Conservation (phyloP, 2,888 invertebrate genomes). For the Polydesmus complanatus region DNA sequence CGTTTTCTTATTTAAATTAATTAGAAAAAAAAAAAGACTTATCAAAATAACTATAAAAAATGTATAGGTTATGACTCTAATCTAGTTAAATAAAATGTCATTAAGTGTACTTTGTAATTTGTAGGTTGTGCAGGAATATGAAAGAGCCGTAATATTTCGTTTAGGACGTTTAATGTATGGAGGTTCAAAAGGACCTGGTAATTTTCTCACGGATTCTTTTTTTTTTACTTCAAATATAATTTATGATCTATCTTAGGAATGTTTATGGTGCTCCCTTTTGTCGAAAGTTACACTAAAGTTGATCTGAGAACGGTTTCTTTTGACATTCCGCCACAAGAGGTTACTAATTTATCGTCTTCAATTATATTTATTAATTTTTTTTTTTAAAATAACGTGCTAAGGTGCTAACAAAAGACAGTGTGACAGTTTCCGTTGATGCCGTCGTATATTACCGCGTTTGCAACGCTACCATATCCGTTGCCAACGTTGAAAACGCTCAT, state of each 20-base stretch:
- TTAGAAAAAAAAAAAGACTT: no score
- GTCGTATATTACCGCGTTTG: slow-evolving; percentile 69
- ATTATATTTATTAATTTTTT: no score
- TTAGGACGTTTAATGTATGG: slow-evolving; percentile 75
- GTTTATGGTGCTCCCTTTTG: slow-evolving; percentile 42
- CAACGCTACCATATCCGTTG: slow-evolving; percentile 92
- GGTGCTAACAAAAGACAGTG: slow-evolving; percentile 93
- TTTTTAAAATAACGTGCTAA: slow-evolving; percentile 32
- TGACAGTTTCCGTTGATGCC: slow-evolving; percentile 94
- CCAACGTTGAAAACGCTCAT: slow-evolving; percentile 95
- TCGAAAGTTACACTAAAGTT: slow-evolving; percentile 35
- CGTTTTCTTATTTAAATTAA: no score
- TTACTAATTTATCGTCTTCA: slow-evolving; percentile 21
- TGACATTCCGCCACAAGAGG: slow-evolving; percentile 38
- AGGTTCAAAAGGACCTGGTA: slow-evolving; percentile 86
- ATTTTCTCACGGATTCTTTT: slow-evolving; percentile 24
- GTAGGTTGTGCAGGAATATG: slow-evolving; percentile 90
- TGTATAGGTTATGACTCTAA: no score
- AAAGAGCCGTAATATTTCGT: slow-evolving; percentile 87
- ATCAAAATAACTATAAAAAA: no score
- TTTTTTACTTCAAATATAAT: not conserved
- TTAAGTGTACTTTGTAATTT: no score
- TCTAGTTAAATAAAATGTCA: no score
- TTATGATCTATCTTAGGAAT: slow-evolving; percentile 29
- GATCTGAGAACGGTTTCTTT: slow-evolving; percentile 36